Base-by-base conservation (phyloP, 2,888 invertebrate species). In the Brachynemurus nebulosus region DNA sequence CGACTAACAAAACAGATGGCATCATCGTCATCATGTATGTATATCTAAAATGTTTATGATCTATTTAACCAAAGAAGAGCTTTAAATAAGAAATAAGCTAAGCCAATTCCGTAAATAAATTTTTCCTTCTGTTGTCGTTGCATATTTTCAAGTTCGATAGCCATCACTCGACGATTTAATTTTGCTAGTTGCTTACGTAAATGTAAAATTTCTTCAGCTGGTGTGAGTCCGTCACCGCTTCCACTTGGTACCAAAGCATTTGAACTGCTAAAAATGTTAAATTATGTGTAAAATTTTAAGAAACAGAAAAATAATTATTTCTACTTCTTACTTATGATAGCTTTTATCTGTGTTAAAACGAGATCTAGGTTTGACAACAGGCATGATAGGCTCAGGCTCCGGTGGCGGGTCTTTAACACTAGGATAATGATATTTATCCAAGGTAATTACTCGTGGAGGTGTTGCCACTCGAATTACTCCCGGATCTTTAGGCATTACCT, bases 61-160 rank as follows among this genome's bases (percentile, higher is more conserved):
- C 27, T 18, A 17, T 74, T 78, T 54, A 90, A 69, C 89, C 89
- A 90, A 55, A 85, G 72, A 52, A 90, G 77, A 42, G 86, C 76
- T 71, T 91, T 91, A 53, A 90, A 70, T 52, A 90, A 68, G 62
- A 91, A 76, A 64, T 91, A 92, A 21, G 88, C 83, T 54, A 91
- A 71, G 20, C 90, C 85, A 54, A 88, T 66, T 47, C 86, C 84
- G 59, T 86, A 88, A 38, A 89, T 70, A 55, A 90, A 76, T 59
- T 90, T 83, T 58, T 93, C 92, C 52, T 86, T 78, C 59, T 91
- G 88, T 55, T 86, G 78, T 47, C 89, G 72, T 58, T 85, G 83
- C 53, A 83, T 69, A 59, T 84, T 81, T 56, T 91, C 90, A 48
- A 89, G 73, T 66, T 93, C 92, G 50, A 93, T 76, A 5, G 83